Conservation (phyloP, 2,797 vertebrate genomes). For the Pseudochirops corinnae region DNA sequence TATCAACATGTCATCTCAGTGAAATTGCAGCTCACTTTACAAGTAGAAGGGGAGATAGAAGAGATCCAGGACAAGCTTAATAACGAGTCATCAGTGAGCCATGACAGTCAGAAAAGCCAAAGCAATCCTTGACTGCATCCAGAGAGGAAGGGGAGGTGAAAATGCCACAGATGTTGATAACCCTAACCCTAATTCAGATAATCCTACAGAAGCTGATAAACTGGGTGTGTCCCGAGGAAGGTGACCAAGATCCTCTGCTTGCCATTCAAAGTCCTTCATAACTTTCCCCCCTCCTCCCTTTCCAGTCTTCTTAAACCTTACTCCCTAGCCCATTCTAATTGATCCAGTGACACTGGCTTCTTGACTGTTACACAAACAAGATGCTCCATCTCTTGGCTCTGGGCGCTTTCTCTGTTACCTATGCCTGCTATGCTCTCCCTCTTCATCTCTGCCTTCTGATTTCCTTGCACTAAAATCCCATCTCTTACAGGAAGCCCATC, state of each 20-base stretch:
- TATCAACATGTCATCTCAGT: not conserved
- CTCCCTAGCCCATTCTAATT: not conserved
- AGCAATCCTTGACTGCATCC: not conserved
- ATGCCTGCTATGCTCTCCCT: not conserved
- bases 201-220: not conserved
- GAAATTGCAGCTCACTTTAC: not conserved
- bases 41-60: not conserved
- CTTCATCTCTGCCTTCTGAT: not conserved
- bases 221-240: not conserved
- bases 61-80: not conserved
- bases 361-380: not conserved
- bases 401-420: not conserved
- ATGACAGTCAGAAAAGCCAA: not conserved
- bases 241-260: not conserved
- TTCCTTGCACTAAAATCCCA: not conserved
- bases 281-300: not conserved
- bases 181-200: not conserved
- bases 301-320: not conserved
- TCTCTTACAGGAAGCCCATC: not conserved
- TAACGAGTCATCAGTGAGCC: not conserved
- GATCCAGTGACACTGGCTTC: not conserved
- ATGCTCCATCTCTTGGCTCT: not conserved
- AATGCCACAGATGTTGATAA: not conserved
- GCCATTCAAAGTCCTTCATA: not conserved
- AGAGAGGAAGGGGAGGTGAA: not conserved